These are phyloP conservation scores for Oxygymnocypris stewartii DNA, from an alignment of 2,113 vertebrate species.

Conservation along the genomic window DNA sequence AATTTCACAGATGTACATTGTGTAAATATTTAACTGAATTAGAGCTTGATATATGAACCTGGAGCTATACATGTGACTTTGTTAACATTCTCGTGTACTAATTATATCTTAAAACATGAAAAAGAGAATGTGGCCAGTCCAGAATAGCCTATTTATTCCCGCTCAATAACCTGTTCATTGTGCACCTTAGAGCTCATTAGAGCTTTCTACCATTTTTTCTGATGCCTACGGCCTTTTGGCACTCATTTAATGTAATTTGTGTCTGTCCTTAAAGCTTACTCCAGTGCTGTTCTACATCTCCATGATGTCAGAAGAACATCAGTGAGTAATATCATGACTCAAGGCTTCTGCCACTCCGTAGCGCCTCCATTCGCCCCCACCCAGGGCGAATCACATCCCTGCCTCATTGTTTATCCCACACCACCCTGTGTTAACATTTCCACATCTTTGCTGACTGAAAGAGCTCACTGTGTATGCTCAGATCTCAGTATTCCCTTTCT, in stretches of 20 bases:
- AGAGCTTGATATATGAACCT: background rate
- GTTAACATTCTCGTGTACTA: conserved; percentile 1
- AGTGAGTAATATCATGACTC: background rate
- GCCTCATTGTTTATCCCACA: conserved; percentile 17
- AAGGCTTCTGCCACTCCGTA: background rate
- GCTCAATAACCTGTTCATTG: background rate
- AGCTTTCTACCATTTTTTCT: background rate
- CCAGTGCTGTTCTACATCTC: background rate
- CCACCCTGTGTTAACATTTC: conserved; percentile 4
- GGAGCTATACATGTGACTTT: conserved; percentile 1
- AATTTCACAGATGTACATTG: conserved; percentile 4
- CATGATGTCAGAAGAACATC: conserved; percentile 12
- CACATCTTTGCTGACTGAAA: background rate
- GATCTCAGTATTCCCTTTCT: background rate
- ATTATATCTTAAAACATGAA: conserved; percentile 4
- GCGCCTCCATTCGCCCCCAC: background rate
- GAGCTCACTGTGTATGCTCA: background rate
- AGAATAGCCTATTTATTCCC: background rate
- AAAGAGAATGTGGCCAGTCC: background rate
- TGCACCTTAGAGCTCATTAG: conserved; percentile 15
- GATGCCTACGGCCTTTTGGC: background rate
- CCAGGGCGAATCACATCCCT: background rate
- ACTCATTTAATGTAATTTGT: background rate
- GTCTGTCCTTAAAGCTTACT: background rate
- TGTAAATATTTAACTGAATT: conserved; percentile 9